Conservation (phyloP, 2,113 vertebrate species). For the Brachyhypopomus occidentalis region DNA sequence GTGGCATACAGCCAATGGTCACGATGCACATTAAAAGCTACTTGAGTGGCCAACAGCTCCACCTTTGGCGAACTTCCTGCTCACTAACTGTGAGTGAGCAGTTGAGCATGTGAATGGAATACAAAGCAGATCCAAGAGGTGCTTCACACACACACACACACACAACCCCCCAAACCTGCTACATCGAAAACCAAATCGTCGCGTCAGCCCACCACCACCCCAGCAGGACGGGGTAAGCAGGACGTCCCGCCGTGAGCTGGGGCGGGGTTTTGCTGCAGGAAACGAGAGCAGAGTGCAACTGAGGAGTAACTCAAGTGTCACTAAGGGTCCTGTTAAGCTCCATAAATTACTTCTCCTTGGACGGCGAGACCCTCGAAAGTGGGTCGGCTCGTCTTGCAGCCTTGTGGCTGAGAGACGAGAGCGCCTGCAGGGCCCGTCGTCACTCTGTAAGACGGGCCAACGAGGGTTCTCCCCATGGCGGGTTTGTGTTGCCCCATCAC, state of each 20-base stretch:
- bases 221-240: not conserved
- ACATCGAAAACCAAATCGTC: conserved; percentile 23
- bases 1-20: too few species aligned
- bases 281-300: conserved; percentile 58
- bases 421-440: conserved; percentile 40
- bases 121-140: too few species aligned
- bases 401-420: conserved; percentile 69
- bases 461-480: conserved; percentile 25
- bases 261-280: not conserved
- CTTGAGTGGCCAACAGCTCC: too few species aligned
- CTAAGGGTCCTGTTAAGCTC: conserved; percentile 54
- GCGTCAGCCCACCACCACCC: conserved; percentile 6
- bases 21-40: too few species aligned
- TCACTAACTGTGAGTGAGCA: too few species aligned
- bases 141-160: too few species aligned
- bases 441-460: conserved; percentile 20
- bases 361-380: conserved; percentile 58
- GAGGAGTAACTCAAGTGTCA: conserved; percentile 50
- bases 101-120: too few species aligned
- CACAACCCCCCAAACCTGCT: conserved; percentile 4
- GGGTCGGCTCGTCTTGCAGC: conserved; percentile 67
- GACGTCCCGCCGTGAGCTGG: too few species aligned
- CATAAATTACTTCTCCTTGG: conserved; percentile 59
- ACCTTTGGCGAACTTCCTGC: too few species aligned
- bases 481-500: conserved; percentile 42